Percentiles rank a stretch among this genome's conserved stretches.
These are phyloP conservation scores for Tauraco erythrolophus DNA, from an alignment of 2,113 vertebrate species.

Conservation along the genomic window DNA sequence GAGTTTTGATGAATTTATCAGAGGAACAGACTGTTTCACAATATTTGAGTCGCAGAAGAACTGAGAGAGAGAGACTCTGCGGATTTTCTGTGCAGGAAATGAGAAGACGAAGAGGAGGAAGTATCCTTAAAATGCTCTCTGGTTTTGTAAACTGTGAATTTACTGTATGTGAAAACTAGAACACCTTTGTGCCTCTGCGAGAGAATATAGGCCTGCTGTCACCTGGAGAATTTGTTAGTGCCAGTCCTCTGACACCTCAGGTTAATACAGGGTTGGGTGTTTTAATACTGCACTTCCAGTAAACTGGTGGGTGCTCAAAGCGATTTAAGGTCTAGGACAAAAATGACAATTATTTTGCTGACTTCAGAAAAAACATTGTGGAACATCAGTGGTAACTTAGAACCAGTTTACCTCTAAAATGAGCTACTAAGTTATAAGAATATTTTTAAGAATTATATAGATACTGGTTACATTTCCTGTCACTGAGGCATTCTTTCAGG, in stretches of 20 bases:
- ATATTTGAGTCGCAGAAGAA: constrained; percentile 49
- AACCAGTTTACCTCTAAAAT: background rate
- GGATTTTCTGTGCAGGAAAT: constrained; percentile 52
- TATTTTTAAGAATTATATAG: background rate
- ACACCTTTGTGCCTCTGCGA: background rate
- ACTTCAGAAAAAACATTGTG: background rate
- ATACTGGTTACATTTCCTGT: background rate
- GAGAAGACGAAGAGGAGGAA: constrained; percentile 52
- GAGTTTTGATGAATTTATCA: background rate
- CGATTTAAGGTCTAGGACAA: background rate
- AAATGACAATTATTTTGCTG: background rate
- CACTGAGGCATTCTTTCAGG: background rate
- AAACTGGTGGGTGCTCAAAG: background rate
- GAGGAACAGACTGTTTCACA: constrained; percentile 55
- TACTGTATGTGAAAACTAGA: background rate
- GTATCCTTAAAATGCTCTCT: constrained; percentile 1
- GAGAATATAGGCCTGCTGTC: background rate
- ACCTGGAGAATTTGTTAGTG: background rate
- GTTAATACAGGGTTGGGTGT: background rate
- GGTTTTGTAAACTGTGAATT: background rate
- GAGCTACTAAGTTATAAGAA: background rate
- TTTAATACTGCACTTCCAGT: background rate
- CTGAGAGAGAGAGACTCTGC: constrained; percentile 16
- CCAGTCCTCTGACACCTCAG: background rate
- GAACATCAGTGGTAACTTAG: background rate